These are phyloP conservation scores for Gallinago jamesoni DNA, from an alignment of 2,113 vertebrate species.

Conservation along the genomic window DNA sequence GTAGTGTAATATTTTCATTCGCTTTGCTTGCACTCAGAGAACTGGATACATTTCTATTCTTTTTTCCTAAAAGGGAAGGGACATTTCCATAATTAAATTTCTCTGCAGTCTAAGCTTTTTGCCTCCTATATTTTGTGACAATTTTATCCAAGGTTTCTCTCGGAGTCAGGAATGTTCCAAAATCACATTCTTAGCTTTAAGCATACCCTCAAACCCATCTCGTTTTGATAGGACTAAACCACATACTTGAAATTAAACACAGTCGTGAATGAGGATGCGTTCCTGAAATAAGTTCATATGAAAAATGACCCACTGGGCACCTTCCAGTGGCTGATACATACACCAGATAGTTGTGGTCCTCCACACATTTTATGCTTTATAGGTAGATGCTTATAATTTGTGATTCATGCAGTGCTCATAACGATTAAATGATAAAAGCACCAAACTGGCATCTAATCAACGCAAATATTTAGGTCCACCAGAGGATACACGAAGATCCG, in stretches of 20 bases:
- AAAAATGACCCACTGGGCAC: neutral
- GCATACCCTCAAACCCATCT: neutral
- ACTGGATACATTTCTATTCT: neutral
- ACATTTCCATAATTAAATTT: neutral
- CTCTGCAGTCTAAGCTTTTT: neutral
- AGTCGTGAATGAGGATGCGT: fast-evolving
- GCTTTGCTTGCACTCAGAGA: neutral
- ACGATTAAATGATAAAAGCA: neutral
- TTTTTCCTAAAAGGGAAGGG: neutral
- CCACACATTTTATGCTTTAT: neutral
- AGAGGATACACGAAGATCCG: fast-evolving
- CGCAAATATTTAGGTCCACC: constrained; percentile 14
- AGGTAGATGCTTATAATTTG: neutral
- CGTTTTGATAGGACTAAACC: neutral
- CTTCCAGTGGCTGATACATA: neutral
- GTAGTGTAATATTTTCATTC: neutral
- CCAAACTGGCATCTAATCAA: neutral
- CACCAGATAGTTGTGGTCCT: neutral
- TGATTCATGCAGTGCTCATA: neutral
- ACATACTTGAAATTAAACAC: neutral
- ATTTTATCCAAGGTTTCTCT: neutral
- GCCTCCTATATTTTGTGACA: neutral
- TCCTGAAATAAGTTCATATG: neutral
- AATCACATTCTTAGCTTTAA: neutral
- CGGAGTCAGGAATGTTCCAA: neutral